These are phyloP conservation scores for Neogobius melanostomus DNA, from an alignment of 2,113 vertebrate species.

Conservation along the genomic window DNA sequence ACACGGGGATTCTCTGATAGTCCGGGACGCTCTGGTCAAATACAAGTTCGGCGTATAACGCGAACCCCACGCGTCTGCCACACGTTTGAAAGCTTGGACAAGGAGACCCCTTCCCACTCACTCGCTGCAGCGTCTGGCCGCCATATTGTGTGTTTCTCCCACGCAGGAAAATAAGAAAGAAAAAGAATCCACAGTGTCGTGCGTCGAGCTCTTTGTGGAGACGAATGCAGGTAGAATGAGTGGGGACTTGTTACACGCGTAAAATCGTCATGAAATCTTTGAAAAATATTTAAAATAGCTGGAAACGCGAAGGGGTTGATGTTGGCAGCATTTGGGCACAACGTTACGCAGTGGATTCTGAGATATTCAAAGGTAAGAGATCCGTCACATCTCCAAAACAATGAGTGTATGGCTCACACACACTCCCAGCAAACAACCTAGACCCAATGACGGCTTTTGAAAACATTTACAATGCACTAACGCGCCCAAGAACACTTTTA, in stretches of 20 bases:
- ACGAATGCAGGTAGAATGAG: not conserved
- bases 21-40: conserved; percentile 26
- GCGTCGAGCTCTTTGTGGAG: not conserved
- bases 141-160: conserved; percentile 53
- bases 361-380: too few species aligned
- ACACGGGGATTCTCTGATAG: not conserved
- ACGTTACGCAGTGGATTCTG: too few species aligned
- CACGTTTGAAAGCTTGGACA: conserved; percentile 21
- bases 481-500: too few species aligned
- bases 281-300: too few species aligned
- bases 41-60: conserved; percentile 36
- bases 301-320: too few species aligned
- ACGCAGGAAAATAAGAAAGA: not conserved
- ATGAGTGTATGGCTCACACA: too few species aligned
- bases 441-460: too few species aligned
- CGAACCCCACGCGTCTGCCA: conserved; percentile 47
- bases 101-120: conserved; percentile 57
- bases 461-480: too few species aligned
- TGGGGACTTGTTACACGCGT: not conserved
- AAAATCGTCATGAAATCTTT: too few species aligned
- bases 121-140: conserved; percentile 41
- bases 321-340: too few species aligned
- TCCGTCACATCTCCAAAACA: too few species aligned
- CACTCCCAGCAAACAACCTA: too few species aligned
- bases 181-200: not conserved